A percentile compares a stretch with the other conserved stretches of the same genome.
phyloP scores from a whole-genome alignment of 2,797 vertebrate genomes.

The Notamacropus eugenii region DNA sequence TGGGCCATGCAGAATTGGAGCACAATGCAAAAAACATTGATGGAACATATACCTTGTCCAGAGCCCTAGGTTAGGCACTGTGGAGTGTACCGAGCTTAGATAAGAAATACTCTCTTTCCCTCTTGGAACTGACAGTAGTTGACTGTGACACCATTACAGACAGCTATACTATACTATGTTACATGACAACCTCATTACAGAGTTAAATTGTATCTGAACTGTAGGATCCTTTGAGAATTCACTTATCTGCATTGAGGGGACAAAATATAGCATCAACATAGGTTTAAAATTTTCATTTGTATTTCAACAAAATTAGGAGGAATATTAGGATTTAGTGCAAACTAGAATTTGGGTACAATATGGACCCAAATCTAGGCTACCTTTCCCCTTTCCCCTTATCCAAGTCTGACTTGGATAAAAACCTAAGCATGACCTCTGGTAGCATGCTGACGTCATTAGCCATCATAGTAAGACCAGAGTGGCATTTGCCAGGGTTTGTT shows the following conservation, averaged over 20 bases:
- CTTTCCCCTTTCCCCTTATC: not conserved
- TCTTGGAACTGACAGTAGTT: not conserved
- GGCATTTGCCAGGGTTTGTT: not conserved
- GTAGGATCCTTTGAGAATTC: not conserved
- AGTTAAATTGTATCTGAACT: not conserved
- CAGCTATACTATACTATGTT: not conserved
- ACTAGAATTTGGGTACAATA: not conserved
- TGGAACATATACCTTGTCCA: not conserved
- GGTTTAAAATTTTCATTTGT: not conserved
- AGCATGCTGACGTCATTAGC: not conserved
- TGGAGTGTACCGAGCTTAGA: not conserved
- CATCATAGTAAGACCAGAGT: not conserved
- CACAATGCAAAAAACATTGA: not conserved
- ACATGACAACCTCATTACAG: not conserved
- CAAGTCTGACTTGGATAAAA: not conserved
- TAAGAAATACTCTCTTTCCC: not conserved
- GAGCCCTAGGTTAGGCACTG: not conserved
- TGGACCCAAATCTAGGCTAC: not conserved
- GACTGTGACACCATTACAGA: not conserved
- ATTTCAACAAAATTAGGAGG: not conserved
- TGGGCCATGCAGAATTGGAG: conserved; percentile 20
- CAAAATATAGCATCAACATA: not conserved
- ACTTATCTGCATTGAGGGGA: not conserved
- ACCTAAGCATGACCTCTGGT: not conserved
- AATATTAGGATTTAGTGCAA: not conserved